Percentiles rank a stretch among this genome's conserved stretches.
Evolutionary conservation across 1,140 invertebrate species (phyloP).

Genomic region (Venustaconcha ellipsiformis): DNA sequence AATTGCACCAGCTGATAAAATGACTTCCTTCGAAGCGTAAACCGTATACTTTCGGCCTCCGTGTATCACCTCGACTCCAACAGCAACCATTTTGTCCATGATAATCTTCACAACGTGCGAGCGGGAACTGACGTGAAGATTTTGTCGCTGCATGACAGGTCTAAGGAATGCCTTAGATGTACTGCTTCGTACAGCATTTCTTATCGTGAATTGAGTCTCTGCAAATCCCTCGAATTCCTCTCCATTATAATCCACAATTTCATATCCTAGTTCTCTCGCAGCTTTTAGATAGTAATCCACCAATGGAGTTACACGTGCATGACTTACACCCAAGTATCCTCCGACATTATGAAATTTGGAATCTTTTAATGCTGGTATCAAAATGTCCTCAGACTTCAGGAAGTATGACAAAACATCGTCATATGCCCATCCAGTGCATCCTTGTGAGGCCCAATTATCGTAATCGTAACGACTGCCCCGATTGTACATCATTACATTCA

Average conservation of each 20-base stretch:
- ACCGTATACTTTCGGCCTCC: conserved; percentile 71
- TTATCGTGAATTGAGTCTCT: no score
- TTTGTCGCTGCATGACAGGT: conserved; percentile 42
- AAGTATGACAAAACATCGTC: no score
- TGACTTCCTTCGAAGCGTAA: conserved; percentile 79
- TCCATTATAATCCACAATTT: no score
- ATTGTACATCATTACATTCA: no score
- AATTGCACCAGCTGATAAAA: conserved; percentile 82
- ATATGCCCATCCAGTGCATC: no score
- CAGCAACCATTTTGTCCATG: conserved; percentile 38
- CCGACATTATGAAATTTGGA: conserved; percentile 9
- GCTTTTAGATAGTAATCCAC: no score
- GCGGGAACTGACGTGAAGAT: conserved; percentile 50
- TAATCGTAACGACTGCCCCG: no score
- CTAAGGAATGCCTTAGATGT: conserved; percentile 14
- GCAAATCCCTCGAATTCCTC: no score
- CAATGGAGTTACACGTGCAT: neutral
- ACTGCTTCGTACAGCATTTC: no score
- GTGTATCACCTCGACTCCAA: conserved; percentile 59
- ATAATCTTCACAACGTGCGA: conserved; percentile 44
- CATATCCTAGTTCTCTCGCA: no score
- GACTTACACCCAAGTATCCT: conserved; percentile 7
- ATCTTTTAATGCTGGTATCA: neutral
- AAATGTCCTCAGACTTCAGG: no score
- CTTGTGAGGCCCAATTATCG: no score